A percentile compares a stretch with the other conserved stretches of the same genome.
phyloP scores from a whole-genome alignment of 2,888 invertebrate genomes.

The Himalopsyche kuldschensis region DNA sequence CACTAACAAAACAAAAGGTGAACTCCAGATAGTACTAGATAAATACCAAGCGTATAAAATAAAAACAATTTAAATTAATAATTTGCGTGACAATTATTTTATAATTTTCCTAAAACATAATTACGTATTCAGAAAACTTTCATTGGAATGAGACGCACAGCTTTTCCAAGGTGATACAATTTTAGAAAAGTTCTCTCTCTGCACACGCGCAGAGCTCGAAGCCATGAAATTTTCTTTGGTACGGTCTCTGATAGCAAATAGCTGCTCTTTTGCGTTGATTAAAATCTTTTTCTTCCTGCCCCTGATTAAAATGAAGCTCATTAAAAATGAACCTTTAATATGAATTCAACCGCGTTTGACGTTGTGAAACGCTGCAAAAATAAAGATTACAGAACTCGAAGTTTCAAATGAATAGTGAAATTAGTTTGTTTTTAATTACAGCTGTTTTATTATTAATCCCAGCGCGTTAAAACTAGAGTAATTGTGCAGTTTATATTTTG shows the following conservation, averaged over 20 bases:
- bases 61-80: too few relatives aligned
- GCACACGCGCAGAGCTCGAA: background rate
- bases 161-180: constrained; percentile 26
- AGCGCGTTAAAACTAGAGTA: too few relatives aligned
- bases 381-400: background rate
- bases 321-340: constrained; percentile 8
- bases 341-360: background rate
- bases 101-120: too few relatives aligned
- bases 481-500: too few relatives aligned
- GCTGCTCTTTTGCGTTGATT: constrained; percentile 7
- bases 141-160: background rate
- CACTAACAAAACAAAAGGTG: too few relatives aligned
- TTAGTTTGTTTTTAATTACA: background rate
- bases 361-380: background rate
- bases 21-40: too few relatives aligned
- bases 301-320: constrained; percentile 28
- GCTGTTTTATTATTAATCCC: background rate
- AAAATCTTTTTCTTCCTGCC: constrained; percentile 14
- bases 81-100: too few relatives aligned
- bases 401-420: background rate
- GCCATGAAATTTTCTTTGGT: background rate
- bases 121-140: background rate
- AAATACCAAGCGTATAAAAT: too few relatives aligned
- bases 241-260: background rate
- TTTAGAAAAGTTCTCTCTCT: constrained; percentile 21